These are phyloP conservation scores for Zophobas morio DNA, from an alignment of 1,140 invertebrate species.

Conservation along the genomic window DNA sequence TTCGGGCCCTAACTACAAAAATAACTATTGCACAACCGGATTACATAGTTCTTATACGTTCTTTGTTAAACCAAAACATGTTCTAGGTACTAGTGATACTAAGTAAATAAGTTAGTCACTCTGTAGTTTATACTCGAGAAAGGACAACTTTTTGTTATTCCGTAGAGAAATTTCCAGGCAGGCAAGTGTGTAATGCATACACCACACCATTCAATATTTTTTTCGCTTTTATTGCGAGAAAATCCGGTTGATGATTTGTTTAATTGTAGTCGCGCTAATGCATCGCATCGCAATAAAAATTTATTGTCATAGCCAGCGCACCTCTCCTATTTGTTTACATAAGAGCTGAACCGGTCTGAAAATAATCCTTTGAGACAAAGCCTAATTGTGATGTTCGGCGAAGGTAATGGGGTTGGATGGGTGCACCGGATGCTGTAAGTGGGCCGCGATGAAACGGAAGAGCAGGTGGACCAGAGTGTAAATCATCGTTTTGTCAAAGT, in stretches of 20 bases:
- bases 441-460: constrained; percentile 61
- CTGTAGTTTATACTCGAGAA: too few relatives aligned
- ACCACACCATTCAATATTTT: too few relatives aligned
- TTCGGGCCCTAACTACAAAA: too few relatives aligned
- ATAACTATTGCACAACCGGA: too few relatives aligned
- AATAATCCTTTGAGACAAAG: constrained; percentile 19
- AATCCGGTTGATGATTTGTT: constrained; percentile 26
- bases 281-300: constrained; percentile 26
- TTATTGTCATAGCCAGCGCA: constrained; percentile 12
- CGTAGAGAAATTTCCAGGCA: too few relatives aligned
- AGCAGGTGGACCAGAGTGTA: constrained; percentile 59
- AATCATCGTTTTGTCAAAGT: constrained; percentile 54
- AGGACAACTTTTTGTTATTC: too few relatives aligned
- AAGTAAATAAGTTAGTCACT: too few relatives aligned
- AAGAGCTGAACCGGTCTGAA: background rate
- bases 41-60: too few relatives aligned
- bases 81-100: too few relatives aligned
- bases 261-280: constrained; percentile 11
- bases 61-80: too few relatives aligned
- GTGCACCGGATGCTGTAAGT: constrained; percentile 55
- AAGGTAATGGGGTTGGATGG: constrained; percentile 10
- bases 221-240: too few relatives aligned
- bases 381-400: constrained; percentile 11
- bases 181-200: too few relatives aligned
- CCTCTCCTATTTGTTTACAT: constrained; percentile 16